Evolutionary conservation across 2,113 vertebrate genomes (phyloP).

Genomic region (Pipa parva): DNA sequence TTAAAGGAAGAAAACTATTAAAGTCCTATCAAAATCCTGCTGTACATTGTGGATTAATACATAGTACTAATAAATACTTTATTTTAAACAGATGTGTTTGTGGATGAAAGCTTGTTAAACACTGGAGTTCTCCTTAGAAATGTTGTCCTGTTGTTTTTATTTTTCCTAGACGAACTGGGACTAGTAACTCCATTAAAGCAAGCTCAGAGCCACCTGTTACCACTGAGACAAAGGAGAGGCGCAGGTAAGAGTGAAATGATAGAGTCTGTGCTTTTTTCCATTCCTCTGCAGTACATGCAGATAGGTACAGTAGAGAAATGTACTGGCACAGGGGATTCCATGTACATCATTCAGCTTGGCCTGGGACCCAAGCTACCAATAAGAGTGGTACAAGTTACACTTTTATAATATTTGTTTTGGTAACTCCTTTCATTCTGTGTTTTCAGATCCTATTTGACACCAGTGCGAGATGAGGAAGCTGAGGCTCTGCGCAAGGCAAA

Average conservation of each 20-base stretch:
- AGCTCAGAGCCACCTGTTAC: conserved; percentile 4
- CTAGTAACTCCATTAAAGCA: conserved; percentile 5
- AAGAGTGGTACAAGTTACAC: too few species aligned
- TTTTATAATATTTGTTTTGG: neutral
- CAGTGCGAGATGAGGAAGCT: conserved; percentile 81
- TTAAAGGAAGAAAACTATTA: too few species aligned
- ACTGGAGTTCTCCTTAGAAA: neutral
- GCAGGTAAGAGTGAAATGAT: conserved; percentile 24
- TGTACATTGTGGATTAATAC: too few species aligned
- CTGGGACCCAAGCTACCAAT: too few species aligned
- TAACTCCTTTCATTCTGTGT: neutral
- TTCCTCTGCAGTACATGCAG: too few species aligned
- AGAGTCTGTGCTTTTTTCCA: too few species aligned
- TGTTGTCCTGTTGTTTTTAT: neutral
- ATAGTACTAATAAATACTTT: too few species aligned
- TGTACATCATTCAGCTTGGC: too few species aligned
- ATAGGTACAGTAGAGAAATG: too few species aligned
- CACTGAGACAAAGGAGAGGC: conserved; percentile 35
- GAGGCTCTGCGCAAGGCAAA: conserved; percentile 87
- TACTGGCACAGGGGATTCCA: too few species aligned
- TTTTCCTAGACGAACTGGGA: conserved; percentile 1
- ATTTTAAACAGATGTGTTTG: too few species aligned
- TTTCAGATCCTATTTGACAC: conserved; percentile 75
- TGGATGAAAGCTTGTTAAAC: neutral
- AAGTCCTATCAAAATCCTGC: too few species aligned